Evolutionary conservation across 2,888 invertebrate genomes (phyloP), one percentile per base, ranked within the genome.

Genomic region (Hirtodrosophila alboralis): DNA sequence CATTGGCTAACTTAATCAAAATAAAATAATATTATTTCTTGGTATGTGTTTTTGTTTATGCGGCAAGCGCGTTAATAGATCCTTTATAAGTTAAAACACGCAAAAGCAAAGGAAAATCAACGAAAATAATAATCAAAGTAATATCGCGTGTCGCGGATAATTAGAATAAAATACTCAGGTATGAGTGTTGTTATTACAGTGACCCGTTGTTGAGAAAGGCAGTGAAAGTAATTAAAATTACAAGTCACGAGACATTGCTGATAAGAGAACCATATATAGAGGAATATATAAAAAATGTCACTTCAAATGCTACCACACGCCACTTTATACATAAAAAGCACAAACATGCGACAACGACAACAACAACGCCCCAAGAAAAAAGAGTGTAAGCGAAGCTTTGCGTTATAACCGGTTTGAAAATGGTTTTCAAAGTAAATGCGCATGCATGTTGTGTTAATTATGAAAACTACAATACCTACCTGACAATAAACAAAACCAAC

Each of bases 171-270:
- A 59, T 60, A 40, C 30, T 38, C 49, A 44, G 56, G 34, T 37
- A 23, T 28, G 34, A 45, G 37, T 33, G 30, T 44, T 33, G 30
- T 44, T 58, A 45, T 72, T 48, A 57, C 60, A 58, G 54, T 52
- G 54, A 59, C 44, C 47, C 48, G 53, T 31, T 60, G 45, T 70
- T 78, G 66, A 37, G 70, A 63, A 68, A 78, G 65, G 68, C 66
- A 81, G 81, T 79, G 85, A 83, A 83, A 83, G 81, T 83, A 83
- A 83, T 77, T 76, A 76, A 79, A 62, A 18, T 31, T 36, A 53
- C 69, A 57, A 80, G 75, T 80, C 80, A 75, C 69, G 80, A 71
- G 80, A 68, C 41, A 41, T n/a, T 28, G 27, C 49, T 31, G 57
- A 71, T 67, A 67, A 36, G 26, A 34, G 33, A 54, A 57, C 52